Evolutionary conservation across 2,888 invertebrate genomes (phyloP).

Genomic region (Alloplasta piceator): DNA sequence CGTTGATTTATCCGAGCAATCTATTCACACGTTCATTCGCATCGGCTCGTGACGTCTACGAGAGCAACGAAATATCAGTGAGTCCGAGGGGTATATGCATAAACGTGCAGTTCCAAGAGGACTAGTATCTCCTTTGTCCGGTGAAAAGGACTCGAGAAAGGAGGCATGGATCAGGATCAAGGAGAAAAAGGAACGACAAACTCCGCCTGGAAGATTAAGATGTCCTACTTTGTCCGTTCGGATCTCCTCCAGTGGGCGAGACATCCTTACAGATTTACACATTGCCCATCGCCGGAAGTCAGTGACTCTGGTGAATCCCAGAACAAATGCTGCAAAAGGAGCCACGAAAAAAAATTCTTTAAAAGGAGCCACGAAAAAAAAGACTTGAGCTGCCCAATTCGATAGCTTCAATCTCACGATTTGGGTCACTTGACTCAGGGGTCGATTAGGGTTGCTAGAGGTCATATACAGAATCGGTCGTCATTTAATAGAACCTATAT

Average conservation of each 20-base stretch:
- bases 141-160: neutral
- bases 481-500: slow-evolving; percentile 34
- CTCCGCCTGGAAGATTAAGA: neutral
- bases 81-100: slow-evolving; percentile 68
- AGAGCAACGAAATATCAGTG: slow-evolving; percentile 64
- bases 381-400: no score
- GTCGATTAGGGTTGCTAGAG: neutral
- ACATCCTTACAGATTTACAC: slow-evolving; percentile 18
- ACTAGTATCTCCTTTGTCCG: slow-evolving; percentile 61
- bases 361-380: no score
- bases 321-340: no score
- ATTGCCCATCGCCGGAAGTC: slow-evolving; percentile 39
- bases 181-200: slow-evolving; percentile 8
- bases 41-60: slow-evolving; percentile 62
- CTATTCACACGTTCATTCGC: slow-evolving; percentile 62
- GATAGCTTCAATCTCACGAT: neutral
- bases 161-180: neutral
- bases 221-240: neutral
- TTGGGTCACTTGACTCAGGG: neutral
- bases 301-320: slow-evolving; percentile 8
- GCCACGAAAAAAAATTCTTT: no score
- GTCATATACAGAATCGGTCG: neutral
- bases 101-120: slow-evolving; percentile 70
- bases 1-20: slow-evolving; percentile 57
- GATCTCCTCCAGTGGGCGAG: neutral